Base-by-base conservation (phyloP, 2,113 vertebrate genomes). In the Prolemur simus region DNA sequence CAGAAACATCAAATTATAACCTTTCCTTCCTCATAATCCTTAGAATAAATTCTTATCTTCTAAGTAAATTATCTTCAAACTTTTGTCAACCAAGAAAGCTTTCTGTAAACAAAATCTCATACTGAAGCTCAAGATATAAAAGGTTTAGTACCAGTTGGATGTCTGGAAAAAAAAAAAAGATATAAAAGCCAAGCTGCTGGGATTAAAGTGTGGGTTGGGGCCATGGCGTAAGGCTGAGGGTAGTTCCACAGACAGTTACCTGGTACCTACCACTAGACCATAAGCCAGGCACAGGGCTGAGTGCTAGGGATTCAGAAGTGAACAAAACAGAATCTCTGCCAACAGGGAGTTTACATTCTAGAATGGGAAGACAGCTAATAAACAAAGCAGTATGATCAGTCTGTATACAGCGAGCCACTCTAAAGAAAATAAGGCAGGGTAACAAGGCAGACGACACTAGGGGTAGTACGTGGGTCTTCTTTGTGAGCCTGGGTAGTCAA, bases 21-120 rank as follows among this genome's bases (percentile, higher is more conserved):
- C 0, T 63, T 64, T 77, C 80, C 56, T 85, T 89, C 47, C 27
- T 91, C 76, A 34, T 49, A 49, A 58, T 27, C 42, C 39, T 94
- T 58, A 60, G n/a, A 87, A 68, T 52, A 64, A 97, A 80, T 83
- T 49, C 27, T 64, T 60, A 66, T 42, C 37, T 63, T 56, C 25
- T 25, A 84, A 90, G 60, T 14, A 90, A 96, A 90, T 77, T 68
- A 78, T 52, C 64, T 88, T 82, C 39, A 89, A 92, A 89, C 29
- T 63, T 95, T 58, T 34, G 47, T 63, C 60, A 93, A 80, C 49
- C 58, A 94, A 87, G 73, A 94, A 89, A 73, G 66, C 32, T 25
- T 91, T 81, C 23, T 52, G 37, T 29, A 89, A 93, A 88, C 54
- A 68, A 87, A 90, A 73, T 12, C n/a, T 71, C n/a, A 45, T 15